phyloP scores from a whole-genome alignment of 2,888 invertebrate genomes.

The Strigamia maritima region DNA sequence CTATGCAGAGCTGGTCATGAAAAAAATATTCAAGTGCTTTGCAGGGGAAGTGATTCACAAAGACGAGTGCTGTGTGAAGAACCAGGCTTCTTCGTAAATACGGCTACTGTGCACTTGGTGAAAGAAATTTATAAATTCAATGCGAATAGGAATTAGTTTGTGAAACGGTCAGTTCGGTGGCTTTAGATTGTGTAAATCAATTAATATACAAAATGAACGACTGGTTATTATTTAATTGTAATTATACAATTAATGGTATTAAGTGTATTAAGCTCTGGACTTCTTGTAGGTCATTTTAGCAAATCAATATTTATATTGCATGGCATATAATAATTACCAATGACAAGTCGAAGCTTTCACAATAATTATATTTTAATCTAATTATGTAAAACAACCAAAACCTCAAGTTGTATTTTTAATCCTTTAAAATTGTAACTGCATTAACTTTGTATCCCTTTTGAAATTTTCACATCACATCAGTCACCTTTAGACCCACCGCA shows the following conservation, averaged over 20 bases:
- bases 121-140: neutral
- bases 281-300: neutral
- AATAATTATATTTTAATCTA: neutral
- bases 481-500: neutral
- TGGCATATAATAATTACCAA: neutral
- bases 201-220: neutral
- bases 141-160: neutral
- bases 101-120: slow-evolving; percentile 19
- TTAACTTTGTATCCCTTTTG: too few relatives aligned
- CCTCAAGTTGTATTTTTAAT: neutral
- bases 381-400: neutral
- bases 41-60: slow-evolving; percentile 27
- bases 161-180: neutral
- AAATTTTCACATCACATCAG: too few relatives aligned
- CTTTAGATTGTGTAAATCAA: neutral
- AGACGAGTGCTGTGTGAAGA: slow-evolving; percentile 25
- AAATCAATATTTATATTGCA: neutral
- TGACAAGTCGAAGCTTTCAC: slow-evolving; percentile 1
- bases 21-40: neutral
- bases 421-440: neutral
- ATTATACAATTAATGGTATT: neutral
- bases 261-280: neutral
- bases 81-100: neutral
- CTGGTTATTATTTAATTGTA: slow-evolving; percentile 2
- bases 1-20: slow-evolving; percentile 17